Base-by-base conservation (phyloP, 2,797 vertebrate species). In the Rhabdomys pumilio region DNA sequence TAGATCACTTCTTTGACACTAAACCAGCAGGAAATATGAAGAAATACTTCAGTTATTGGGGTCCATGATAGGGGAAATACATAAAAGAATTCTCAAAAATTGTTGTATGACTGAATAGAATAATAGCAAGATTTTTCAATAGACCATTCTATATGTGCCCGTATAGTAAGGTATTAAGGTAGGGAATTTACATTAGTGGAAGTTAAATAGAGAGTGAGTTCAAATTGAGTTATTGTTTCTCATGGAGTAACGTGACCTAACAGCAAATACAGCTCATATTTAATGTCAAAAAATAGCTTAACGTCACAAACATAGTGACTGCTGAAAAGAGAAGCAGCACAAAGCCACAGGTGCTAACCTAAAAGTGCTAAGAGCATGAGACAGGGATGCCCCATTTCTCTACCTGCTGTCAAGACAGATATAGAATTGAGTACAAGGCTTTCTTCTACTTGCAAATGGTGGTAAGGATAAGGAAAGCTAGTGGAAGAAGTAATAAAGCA, bases 261-360 rank as follows among this genome's bases (percentile, higher is more conserved):
- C 47, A 67, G 92, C 4, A 90, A 91, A 90, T 73, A 1, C 85
- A 95, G 67, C 93, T 97, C 96, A 87, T 96, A 98, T 98, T 98
- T 95, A 97, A 94, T 91, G 97, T 55, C 26, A 97, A 97, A 97
- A 96, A n/a, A 89, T 73, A 97, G 91, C 83, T 95, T 94, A 77
- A 96, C 79, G 89, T 26, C 86, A 92, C 92, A 81, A 89, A 85
- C 87, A 59, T 79, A 44, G 94, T 65, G 22, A 61, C 83, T 34
- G 67, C 82, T 87, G 94, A 92, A 81, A 89, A 22, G 44, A 69
- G 6, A 2, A 19, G 87, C 95, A 89, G 85, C 61, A 31, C 34
- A 61, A 17, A 80, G 53, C 20, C n/a, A 88, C 84, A 29, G 41
- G 65, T 97, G 73, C 24, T 97, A 96, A 95, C 44, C 92, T 93